These are phyloP conservation scores for Sciurus carolinensis DNA, from an alignment of 2,797 vertebrate species.

Conservation along the genomic window DNA sequence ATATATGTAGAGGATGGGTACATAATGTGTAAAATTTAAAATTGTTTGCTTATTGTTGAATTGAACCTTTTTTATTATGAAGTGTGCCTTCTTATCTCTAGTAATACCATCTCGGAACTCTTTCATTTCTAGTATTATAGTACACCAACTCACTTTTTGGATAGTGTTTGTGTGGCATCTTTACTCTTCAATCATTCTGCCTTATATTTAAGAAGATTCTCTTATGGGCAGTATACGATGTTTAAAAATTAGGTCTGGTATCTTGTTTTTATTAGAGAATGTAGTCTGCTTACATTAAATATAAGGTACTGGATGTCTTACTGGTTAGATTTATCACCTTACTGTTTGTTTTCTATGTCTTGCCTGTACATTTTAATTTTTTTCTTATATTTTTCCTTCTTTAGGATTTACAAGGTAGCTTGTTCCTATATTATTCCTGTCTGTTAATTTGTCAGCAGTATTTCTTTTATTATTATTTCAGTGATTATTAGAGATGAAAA, in stretches of 20 bases:
- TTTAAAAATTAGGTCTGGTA: neutral
- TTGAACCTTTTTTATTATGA: neutral
- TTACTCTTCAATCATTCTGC: neutral
- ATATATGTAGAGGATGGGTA: neutral
- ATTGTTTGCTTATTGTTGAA: neutral
- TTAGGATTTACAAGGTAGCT: neutral
- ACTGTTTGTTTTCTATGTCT: neutral
- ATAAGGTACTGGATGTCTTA: neutral
- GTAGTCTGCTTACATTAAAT: neutral
- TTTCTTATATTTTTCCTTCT: neutral
- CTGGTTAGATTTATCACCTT: neutral
- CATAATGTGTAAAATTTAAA: conserved; percentile 5
- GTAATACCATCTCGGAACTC: neutral
- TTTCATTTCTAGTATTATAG: neutral
- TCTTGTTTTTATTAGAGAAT: neutral
- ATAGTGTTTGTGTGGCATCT: neutral
- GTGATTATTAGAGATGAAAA: conserved; percentile 6
- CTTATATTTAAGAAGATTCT: neutral
- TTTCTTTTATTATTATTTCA: conserved; percentile 19
- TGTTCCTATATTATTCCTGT: neutral
- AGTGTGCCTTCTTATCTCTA: neutral
- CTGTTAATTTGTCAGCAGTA: neutral
- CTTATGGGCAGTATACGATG: neutral
- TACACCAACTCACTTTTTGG: neutral
- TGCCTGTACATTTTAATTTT: neutral